Evolutionary conservation across 2,888 invertebrate genomes (phyloP).

Genomic region (Lithodes maja): DNA sequence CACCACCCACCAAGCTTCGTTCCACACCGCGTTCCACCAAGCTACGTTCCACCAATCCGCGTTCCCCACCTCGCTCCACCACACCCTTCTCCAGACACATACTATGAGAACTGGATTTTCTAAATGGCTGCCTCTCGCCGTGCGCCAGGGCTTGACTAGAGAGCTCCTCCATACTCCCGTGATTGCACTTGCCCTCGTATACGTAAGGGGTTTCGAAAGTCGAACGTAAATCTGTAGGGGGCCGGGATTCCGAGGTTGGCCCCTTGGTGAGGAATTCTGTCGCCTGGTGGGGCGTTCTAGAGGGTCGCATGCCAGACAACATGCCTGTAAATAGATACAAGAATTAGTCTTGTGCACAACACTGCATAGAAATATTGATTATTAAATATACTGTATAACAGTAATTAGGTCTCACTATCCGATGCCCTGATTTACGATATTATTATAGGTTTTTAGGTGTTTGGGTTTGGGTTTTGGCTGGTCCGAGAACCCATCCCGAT

Average conservation of each 20-base stretch:
- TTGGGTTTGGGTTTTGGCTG: too few species aligned
- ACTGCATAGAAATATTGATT: neutral
- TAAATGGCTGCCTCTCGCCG: slow-evolving; percentile 55
- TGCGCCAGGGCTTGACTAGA: slow-evolving; percentile 61
- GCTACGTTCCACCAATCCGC: neutral
- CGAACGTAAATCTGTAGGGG: slow-evolving; percentile 31
- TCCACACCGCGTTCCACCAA: neutral
- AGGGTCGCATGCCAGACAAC: slow-evolving; percentile 51
- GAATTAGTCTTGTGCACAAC: neutral
- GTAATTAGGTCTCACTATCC: neutral
- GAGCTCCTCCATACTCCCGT: slow-evolving; percentile 64
- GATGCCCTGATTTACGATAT: too few species aligned
- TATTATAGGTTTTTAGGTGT: too few species aligned
- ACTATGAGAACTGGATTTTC: slow-evolving; percentile 60
- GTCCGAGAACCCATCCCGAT: too few species aligned
- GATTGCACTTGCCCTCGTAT: slow-evolving; percentile 52
- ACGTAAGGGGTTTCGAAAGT: slow-evolving; percentile 39
- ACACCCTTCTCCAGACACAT: slow-evolving; percentile 55
- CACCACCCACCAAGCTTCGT: neutral
- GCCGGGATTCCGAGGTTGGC: slow-evolving; percentile 33
- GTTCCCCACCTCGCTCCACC: slow-evolving; percentile 11
- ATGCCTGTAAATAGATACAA: slow-evolving; percentile 41
- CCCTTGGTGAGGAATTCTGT: slow-evolving; percentile 53
- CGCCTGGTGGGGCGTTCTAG: slow-evolving; percentile 49
- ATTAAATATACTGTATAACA: neutral